A percentile compares a stretch with the other conserved stretches of the same genome.
phyloP scores from a whole-genome alignment of 2,113 vertebrate genomes.

The Salvator merianae region DNA sequence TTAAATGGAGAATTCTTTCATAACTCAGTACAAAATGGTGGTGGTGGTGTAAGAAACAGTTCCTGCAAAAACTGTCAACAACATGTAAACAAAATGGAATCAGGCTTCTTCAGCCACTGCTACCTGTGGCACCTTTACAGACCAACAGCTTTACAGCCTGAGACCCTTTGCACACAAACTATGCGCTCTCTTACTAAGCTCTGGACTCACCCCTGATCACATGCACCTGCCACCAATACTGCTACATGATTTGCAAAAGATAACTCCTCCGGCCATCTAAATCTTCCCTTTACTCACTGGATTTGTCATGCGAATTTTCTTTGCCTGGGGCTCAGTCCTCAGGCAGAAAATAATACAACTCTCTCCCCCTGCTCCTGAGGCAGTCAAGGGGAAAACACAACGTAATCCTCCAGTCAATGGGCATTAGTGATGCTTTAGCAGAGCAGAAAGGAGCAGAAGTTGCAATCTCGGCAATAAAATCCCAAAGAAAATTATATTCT shows the following conservation, averaged over 20 bases:
- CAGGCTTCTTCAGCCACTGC: no score
- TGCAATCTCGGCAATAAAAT: neutral
- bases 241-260: no score
- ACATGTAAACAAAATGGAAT: no score
- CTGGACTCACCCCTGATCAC: neutral
- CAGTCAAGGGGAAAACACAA: constrained; percentile 17
- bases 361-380: neutral
- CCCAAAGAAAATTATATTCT: neutral
- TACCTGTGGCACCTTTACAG: neutral
- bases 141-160: neutral
- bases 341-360: neutral
- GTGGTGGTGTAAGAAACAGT: no score
- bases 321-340: neutral
- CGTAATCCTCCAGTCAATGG: constrained; percentile 18
- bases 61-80: no score
- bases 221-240: neutral
- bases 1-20: no score
- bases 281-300: neutral
- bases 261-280: no score
- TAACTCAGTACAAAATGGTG: no score
- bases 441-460: neutral
- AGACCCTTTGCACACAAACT: neutral
- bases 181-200: neutral
- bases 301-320: neutral
- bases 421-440: constrained; percentile 15